Percentiles rank a stretch among this genome's conserved stretches.
Conservation (phyloP, 2,113 vertebrate species). For the human region DNA sequence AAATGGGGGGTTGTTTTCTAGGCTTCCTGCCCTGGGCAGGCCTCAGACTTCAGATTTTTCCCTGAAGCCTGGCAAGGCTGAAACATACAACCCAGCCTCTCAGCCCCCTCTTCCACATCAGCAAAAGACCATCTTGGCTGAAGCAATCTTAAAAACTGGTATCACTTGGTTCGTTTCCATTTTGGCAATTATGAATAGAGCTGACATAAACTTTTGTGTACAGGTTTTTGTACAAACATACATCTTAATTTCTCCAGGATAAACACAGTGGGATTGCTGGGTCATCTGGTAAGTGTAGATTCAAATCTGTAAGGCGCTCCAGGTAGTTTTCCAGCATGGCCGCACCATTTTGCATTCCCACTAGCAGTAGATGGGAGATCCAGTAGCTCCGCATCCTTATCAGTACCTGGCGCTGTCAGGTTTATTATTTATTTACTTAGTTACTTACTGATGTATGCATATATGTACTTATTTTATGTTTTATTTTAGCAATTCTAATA, state of each 20-base stretch:
- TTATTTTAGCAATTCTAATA: not conserved
- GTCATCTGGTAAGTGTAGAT: accelerated
- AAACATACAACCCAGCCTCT: not conserved
- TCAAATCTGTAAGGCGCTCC: accelerated
- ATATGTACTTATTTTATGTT: not conserved
- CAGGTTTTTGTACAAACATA: not conserved
- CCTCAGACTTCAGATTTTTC: not conserved
- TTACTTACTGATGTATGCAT: not conserved
- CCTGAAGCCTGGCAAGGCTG: not conserved
- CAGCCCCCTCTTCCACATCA: too few species aligned
- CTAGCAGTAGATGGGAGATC: accelerated
- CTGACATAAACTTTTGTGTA: accelerated
- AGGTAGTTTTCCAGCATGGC: accelerated
- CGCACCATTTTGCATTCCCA: accelerated
- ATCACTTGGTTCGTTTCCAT: not conserved
- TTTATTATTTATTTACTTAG: not conserved
- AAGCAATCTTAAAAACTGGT: not conserved
- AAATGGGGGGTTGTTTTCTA: not conserved
- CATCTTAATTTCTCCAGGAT: too few species aligned
- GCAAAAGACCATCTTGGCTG: not conserved
- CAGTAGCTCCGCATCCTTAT: accelerated
- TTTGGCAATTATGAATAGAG: not conserved
- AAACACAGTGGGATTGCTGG: not conserved
- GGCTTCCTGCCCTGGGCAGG: not conserved
- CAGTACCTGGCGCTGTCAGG: accelerated